A percentile compares a stretch with the other conserved stretches of the same genome.
Evolutionary conservation across 2,888 invertebrate species (phyloP).

Genomic region (Agonopterix heracliana): DNA sequence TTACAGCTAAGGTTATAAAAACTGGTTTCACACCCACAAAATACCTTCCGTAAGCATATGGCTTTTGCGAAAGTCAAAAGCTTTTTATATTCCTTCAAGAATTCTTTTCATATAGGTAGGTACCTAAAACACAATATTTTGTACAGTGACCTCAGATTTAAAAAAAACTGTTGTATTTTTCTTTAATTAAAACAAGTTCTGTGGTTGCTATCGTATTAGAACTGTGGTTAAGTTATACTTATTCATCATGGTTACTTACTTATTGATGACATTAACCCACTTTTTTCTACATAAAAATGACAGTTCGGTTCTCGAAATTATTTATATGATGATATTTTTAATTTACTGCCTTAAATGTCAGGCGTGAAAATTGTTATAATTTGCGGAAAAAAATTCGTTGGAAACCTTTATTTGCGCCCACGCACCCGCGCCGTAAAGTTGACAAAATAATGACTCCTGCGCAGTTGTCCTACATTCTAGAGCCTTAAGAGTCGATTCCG

Average conservation of each 20-base stretch:
- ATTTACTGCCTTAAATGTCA: no score
- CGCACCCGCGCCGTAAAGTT: constrained; percentile 23
- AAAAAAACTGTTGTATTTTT: neutral
- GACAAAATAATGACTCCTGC: constrained; percentile 33
- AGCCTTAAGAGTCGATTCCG: constrained; percentile 35
- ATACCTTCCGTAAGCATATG: neutral
- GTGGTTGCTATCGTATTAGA: neutral
- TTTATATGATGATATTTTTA: no score
- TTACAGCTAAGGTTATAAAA: constrained; percentile 5
- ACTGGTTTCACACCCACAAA: constrained; percentile 14
- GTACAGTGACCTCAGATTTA: neutral
- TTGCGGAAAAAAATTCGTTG: no score
- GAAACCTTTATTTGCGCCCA: no score
- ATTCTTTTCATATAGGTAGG: no score
- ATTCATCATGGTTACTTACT: no score
- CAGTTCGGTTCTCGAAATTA: no score
- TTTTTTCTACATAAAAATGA: no score
- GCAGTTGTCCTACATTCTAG: constrained; percentile 31
- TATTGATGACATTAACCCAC: no score
- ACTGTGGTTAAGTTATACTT: no score
- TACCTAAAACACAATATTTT: neutral
- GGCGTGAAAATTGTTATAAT: no score
- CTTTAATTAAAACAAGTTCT: neutral
- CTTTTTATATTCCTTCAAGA: neutral
- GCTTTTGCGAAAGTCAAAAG: neutral